phyloP scores from a whole-genome alignment of 1,140 invertebrate species.

The Anoplophora glabripennis region DNA sequence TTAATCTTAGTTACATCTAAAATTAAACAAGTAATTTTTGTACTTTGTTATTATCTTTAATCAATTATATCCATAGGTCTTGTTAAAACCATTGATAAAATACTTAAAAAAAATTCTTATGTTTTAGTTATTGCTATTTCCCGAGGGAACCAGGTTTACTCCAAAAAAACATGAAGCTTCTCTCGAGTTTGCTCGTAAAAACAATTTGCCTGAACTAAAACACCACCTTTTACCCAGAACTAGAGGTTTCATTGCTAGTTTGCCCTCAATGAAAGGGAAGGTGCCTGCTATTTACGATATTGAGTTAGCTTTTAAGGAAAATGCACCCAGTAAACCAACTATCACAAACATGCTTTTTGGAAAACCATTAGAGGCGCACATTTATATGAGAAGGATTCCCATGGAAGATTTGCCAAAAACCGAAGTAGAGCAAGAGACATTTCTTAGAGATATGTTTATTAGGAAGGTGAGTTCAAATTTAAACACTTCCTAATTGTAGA shows the following conservation, averaged over 20 bases:
- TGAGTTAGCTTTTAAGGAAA: constrained; percentile 72
- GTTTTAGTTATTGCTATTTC: constrained; percentile 79
- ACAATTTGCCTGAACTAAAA: constrained; percentile 80
- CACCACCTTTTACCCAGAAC: constrained; percentile 91
- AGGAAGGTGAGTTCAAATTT: constrained; percentile 61
- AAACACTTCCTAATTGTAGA: background rate
- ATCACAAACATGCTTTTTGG: constrained; percentile 81
- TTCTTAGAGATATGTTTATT: constrained; percentile 78
- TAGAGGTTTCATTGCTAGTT: constrained; percentile 81
- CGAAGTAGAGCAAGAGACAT: constrained; percentile 74
- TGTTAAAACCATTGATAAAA: too few species aligned
- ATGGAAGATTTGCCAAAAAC: constrained; percentile 76
- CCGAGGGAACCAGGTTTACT: constrained; percentile 93
- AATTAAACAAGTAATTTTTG: too few species aligned
- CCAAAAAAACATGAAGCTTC: constrained; percentile 82
- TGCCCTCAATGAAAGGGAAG: constrained; percentile 63
- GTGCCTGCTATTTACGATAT: constrained; percentile 84
- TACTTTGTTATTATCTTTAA: too few species aligned
- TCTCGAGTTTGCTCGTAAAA: constrained; percentile 81
- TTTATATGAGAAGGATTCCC: constrained; percentile 80
- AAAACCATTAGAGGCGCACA: constrained; percentile 68
- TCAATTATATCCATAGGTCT: too few species aligned
- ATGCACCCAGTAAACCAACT: constrained; percentile 66
- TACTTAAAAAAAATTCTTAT: background rate
- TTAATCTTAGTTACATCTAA: too few species aligned